Evolutionary conservation across 2,888 invertebrate genomes (phyloP), one percentile per base, ranked within the genome.

Genomic region (Seladonia tumulorum): DNA sequence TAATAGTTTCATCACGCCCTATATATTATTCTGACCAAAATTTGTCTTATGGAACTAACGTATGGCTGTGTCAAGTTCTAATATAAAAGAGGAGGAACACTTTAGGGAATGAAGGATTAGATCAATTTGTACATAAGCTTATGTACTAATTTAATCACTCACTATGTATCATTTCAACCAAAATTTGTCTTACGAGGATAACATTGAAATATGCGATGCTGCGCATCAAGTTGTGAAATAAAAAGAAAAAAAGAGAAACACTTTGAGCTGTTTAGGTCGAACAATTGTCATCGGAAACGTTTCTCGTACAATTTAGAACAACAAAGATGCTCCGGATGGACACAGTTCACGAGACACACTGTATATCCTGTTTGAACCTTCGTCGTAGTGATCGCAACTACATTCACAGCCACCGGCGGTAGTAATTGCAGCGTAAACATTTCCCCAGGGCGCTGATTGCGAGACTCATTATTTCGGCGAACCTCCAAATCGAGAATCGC

Each of bases 341-440:
- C 57, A 57, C n/a, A 12, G n/a, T 57, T 57, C n/a, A 3, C n/a
- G 57, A 57, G 57, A 57, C 57, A 57, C 57, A 57, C 57, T 57
- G 57, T 57, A 57, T 57, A 57, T 57, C 57, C 57, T 57, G 57
- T 57, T 57, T n/a, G 57, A n/a, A 12, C n/a, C 10, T 57, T 57
- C n/a, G 3, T 57, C 57, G 57, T 57, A 66, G n/a, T 66, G 53
- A 63, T 76, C 76, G 71, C 82, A 68, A 57, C 81, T 47, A 29
- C 73, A 45, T 79, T 81, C 81, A 76, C 81, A 86, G 86, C 42
- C 76, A 39, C 71, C 74, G 74, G 77, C 72, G 86, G 72, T 82
- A 86, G 91, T 94, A 94, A 94, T 93, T 94, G 93, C 94, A 93
- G 92, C 91, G 93, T 94, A 94, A 94, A 94, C 92, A 94, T 94